Base-by-base conservation (phyloP, 2,113 vertebrate genomes). In the Zosterops lateralis region DNA sequence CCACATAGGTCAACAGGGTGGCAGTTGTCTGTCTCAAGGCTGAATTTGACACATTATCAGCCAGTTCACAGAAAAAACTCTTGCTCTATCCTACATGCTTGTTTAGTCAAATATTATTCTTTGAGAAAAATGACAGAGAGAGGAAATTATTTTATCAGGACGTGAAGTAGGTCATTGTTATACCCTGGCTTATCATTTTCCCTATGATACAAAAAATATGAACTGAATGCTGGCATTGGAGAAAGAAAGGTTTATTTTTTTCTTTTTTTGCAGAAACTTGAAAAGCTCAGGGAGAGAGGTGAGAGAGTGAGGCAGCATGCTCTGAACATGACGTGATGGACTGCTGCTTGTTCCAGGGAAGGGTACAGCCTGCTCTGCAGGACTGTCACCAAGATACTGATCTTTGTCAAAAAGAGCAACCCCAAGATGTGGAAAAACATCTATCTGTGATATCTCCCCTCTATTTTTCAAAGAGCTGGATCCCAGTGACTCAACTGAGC, bases 101-200 rank as follows among this genome's bases (percentile, higher is more conserved):
- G 1, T 5, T 92, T 96, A 93, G 78, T 92, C 68, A 93, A 97
- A 93, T 95, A 91, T 92, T 95, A 70, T 93, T 91, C 89, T 92
- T 94, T 4, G 7, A 85, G 90, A 71, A 93, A 96, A 97, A 92
- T 91, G 89, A 72, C 67, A 89, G 84, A 79, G 36, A 92, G 86
- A 67, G 94, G 94, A 96, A 96, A 93, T 95, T 76, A 90, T 97
- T 95, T 96, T 92, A 96, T 95, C 95, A 66, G 53, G 53, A 91
- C 2, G 0, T 93, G 84, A 96, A 96, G 80, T 53, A 89, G 90
- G 78, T 93, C 94, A 96, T 95, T 96, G 92, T 96, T 95, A n/a
- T 70, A 91, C 70, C 32, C 87, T 48, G 36, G 34, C 58, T 93
- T 96, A 97, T 96, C 89, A 42, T 92, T 89, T 91, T 92, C 72